phyloP scores from a whole-genome alignment of 2,888 invertebrate species.

The Platycnemis pennipes region DNA sequence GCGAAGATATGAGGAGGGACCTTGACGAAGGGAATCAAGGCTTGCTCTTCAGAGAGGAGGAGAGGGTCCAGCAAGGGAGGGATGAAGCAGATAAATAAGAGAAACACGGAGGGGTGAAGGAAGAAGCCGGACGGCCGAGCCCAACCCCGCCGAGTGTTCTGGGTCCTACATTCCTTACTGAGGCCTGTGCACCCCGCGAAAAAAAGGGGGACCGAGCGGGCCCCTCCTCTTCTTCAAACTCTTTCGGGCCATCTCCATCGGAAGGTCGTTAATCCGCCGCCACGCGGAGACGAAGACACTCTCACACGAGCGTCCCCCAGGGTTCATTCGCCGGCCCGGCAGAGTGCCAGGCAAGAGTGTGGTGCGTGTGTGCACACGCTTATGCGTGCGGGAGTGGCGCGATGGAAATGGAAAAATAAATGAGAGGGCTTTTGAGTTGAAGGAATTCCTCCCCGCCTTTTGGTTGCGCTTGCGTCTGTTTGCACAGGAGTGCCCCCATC shows the following conservation, averaged over 20 bases:
- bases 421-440: neutral
- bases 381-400: neutral
- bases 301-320: neutral
- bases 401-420: neutral
- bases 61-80: neutral
- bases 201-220: slow-evolving; percentile 18
- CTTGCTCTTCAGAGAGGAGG: neutral
- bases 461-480: neutral
- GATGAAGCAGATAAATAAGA: neutral
- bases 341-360: neutral
- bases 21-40: neutral
- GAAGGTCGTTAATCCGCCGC: slow-evolving; percentile 51
- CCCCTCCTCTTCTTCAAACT: slow-evolving; percentile 15
- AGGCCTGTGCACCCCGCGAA: neutral
- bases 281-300: neutral
- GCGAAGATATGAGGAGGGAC: neutral
- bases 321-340: slow-evolving; percentile 39
- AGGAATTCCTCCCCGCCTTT: neutral
- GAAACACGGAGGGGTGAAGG: neutral
- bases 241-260: slow-evolving; percentile 15
- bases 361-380: neutral
- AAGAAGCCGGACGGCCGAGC: neutral
- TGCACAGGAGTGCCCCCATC: neutral
- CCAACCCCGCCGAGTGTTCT: neutral
- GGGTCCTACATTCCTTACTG: neutral